Evolutionary conservation across 2,888 invertebrate genomes (phyloP), one percentile per base, ranked within the genome.

Genomic region (Pyrgus malvae): DNA sequence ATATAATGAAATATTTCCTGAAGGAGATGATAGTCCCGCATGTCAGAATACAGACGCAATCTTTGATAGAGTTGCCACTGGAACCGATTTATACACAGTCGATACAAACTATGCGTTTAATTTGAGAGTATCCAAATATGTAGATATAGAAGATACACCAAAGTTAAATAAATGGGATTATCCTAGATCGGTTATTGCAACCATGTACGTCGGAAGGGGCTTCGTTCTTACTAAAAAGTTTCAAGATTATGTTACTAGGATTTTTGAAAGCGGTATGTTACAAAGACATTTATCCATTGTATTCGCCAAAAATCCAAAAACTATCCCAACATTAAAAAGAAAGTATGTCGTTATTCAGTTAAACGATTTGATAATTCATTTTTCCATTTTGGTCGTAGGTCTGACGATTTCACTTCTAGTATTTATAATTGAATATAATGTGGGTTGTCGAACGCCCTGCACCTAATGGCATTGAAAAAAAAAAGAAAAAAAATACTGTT

Each of bases 251-350:
- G 69, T 71, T 8, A 56, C 57, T 19, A 65, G 65, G 23, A 65
- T 82, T 57, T 74, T 66, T 23, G 82, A 85, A 59, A 61, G 68
- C 2, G 84, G 85, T 5, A 56, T 83, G 33, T 56, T 78, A 7
- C 51, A 60, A 21, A 67, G 68, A 27, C 75, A 77, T 37, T 56
- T 69, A 23, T 54, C 63, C 0, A 63, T 66, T 74, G 40, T 64
- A 60, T 48, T 44, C 65, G n/a, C 44, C 11, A 3, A 67, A 68
- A 16, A 62, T 62, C 49, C 59, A 59, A 50, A 59, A 45, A 42
- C 53, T 23, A 56, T 42, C 16, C 49, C 53, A 42, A 45, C n/a
- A 0, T 12, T 16, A 4, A 50, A 56, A 12, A 57, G 50, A 11
- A 56, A 57, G 21, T 74, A 65, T 46, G 64, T 66, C 45, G 63